Base-by-base conservation (phyloP, 1,140 invertebrate genomes). In the Battus philenor region DNA sequence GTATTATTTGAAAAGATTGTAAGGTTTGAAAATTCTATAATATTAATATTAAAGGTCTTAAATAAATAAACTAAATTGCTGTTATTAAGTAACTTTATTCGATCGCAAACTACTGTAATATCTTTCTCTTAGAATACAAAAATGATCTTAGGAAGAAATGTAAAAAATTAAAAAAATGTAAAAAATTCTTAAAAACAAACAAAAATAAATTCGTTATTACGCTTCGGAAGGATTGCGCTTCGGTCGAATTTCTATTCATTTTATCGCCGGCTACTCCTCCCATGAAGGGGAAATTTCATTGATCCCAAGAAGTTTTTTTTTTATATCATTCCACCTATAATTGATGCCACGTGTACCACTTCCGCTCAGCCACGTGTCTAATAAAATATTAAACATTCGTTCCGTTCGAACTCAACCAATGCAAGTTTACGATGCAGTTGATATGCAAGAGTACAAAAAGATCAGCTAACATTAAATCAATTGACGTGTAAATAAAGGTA, bases 271-370 rank as follows among this genome's bases (percentile, higher is more conserved):
- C 55, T 54, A 59, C 51, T 65, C 64, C 69, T 48, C 68, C 66
- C 51, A 59, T 61, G 69, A 59, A 43, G 69, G 63, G 54, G 54
- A 52, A 61, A 48, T 50, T 52, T 67, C 45, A 59, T 66, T 61
- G 59, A 58, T 64, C 64, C 62, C 55, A 60, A 59, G 56, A 36
- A 59, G 33, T 49, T 56, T 41, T 41, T 66, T 74, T 74, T 80
- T 79, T 68, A 51, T 64, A 50, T 52, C 46, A 59, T 61, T 77
- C 56, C 58, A 59, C 44, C 48, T 78, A 59, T 81, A 84, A 84
- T 84, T 84, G 77, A 72, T 59, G 75, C 59, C 80, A 84, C 80
- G 80, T 84, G 80, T 69, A 73, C 39, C 30, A 58, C 69, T 73
- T 80, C 77, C 75, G 68, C 53, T 70, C 54, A 55, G 80, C 51